Percentiles rank a stretch among this genome's conserved stretches.
Evolutionary conservation across 2,888 invertebrate genomes (phyloP).

Genomic region (Corythucha ciliata): DNA sequence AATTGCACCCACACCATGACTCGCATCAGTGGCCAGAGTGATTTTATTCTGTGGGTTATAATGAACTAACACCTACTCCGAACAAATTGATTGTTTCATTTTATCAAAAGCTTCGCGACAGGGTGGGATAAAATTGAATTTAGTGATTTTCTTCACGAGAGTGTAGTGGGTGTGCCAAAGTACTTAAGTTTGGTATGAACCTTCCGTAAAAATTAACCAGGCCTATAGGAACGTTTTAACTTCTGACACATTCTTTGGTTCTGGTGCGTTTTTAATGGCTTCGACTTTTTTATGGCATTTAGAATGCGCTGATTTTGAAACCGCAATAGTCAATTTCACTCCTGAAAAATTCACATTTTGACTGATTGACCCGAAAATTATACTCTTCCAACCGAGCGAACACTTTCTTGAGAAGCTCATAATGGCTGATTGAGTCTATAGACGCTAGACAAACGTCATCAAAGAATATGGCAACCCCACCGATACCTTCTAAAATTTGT

Average conservation of each 20-base stretch:
- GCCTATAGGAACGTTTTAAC: constrained; percentile 37
- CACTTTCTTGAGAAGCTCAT: constrained; percentile 4
- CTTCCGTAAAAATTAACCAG: constrained; percentile 40
- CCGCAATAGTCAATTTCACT: constrained; percentile 23
- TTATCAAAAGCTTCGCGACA: constrained; percentile 12
- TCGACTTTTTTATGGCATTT: constrained; percentile 18
- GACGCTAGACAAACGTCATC: constrained; percentile 5
- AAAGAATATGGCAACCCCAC: not conserved
- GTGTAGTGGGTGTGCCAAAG: not conserved
- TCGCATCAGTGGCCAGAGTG: constrained; percentile 8
- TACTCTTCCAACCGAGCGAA: not conserved
- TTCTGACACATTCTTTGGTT: constrained; percentile 26
- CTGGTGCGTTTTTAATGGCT: constrained; percentile 14
- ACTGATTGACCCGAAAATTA: constrained; percentile 1
- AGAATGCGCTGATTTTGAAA: constrained; percentile 9
- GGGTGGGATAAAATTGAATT: not conserved
- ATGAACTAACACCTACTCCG: constrained; percentile 18
- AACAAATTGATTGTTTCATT: constrained; percentile 22
- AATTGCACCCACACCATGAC: not conserved
- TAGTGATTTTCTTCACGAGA: not conserved
- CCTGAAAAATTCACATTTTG: constrained; percentile 6
- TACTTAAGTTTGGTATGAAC: not conserved
- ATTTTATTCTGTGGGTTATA: constrained; percentile 17
- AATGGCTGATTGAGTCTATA: not conserved
- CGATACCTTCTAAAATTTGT: not conserved